Evolutionary conservation across 2,113 vertebrate genomes (phyloP), one percentile per base, ranked within the genome.

Genomic region (Mesoclemmys tuberculata): DNA sequence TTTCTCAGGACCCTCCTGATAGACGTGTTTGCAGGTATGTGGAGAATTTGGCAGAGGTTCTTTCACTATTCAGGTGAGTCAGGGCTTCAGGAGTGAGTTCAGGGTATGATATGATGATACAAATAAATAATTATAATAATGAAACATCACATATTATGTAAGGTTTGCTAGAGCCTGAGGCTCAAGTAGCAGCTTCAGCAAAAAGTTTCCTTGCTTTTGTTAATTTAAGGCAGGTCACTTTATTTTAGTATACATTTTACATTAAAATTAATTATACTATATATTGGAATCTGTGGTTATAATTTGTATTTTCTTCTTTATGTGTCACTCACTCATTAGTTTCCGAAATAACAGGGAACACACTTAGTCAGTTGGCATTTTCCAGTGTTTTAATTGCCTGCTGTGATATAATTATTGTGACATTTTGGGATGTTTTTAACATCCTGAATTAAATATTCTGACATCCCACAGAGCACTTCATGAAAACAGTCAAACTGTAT

Each of bases 401-500:
- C 98, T 99, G 98, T 98, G 98, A 98, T 98, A 99, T 99, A 99
- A 99, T 99, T 99, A 99, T 99, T 98, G 98, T 99, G 98, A 99
- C 98, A 99, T 99, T 99, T 99, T 98, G 98, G 98, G 98, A 98
- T 99, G 98, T 98, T 98, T 98, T 99, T 98, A 99, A 98, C 98
- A 98, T 98, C 98, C 98, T 98, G 98, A 99, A 99, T 99, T 99
- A 99, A 99, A 99, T 99, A 99, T 99, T 99, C 98, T 99, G 98
- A 98, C 98, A 99, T 98, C 98, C 98, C 98, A 98, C 98, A 98
- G 98, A 98, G 98, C 98, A 98, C 98, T 98, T 98, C 98, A 98
- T 97, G 98, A 98, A 98, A 98, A 98, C 98, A 98, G 98, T 98
- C 98, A 98, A 98, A 98, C 97, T 98, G 96, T 97, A 98, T 98